Percentiles rank a stretch among this genome's conserved stretches.
Evolutionary conservation across 2,888 invertebrate genomes (phyloP).

Genomic region (Sympetrum striolatum): DNA sequence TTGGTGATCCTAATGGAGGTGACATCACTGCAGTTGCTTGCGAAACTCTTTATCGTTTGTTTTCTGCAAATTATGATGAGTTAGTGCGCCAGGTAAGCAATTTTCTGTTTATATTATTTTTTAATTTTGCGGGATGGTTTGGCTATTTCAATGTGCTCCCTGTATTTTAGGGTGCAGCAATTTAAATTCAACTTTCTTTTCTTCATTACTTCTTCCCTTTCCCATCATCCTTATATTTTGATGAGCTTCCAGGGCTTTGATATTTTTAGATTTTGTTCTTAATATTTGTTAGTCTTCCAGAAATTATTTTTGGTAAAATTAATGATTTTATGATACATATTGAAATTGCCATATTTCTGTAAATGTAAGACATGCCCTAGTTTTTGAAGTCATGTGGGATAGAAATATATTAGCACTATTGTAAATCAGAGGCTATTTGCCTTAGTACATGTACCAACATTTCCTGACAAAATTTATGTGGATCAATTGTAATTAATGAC

Average conservation of each 20-base stretch:
- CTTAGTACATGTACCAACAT: too few relatives aligned
- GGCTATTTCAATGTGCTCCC: neutral
- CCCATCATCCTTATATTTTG: too few relatives aligned
- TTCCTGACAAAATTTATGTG: too few relatives aligned
- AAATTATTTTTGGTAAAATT: neutral
- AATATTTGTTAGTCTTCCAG: neutral
- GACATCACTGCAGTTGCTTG: slow-evolving; percentile 67
- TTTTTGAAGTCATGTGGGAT: too few relatives aligned
- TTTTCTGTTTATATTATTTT: neutral
- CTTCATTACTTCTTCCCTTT: too few relatives aligned
- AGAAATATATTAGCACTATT: too few relatives aligned
- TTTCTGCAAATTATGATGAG: slow-evolving; percentile 74
- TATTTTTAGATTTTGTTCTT: neutral
- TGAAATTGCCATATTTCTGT: too few relatives aligned
- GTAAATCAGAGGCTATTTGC: too few relatives aligned
- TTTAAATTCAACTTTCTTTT: too few relatives aligned
- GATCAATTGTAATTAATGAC: too few relatives aligned
- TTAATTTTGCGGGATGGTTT: neutral
- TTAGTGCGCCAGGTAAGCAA: slow-evolving; percentile 67
- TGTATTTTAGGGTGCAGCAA: neutral
- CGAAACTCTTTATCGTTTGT: slow-evolving; percentile 86
- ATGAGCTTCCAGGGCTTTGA: too few relatives aligned
- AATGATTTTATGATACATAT: neutral
- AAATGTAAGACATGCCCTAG: too few relatives aligned
- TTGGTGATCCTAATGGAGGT: slow-evolving; percentile 61